phyloP scores from a whole-genome alignment of 2,797 vertebrate species.

The Channa striata region DNA sequence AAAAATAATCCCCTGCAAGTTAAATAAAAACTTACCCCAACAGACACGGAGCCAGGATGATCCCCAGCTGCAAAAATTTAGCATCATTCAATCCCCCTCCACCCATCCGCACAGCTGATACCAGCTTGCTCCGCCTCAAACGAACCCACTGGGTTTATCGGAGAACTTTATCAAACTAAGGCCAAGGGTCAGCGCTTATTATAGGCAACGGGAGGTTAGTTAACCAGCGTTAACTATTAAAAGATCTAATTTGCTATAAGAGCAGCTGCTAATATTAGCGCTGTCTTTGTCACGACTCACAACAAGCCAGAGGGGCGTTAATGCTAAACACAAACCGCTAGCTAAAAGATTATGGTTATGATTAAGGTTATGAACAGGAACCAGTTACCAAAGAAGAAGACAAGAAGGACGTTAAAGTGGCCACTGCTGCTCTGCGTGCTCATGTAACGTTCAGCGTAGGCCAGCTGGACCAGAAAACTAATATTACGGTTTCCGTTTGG shows the following conservation, averaged over 20 bases:
- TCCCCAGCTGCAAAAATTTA: neutral
- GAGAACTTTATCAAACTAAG: neutral
- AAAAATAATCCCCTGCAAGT: constrained; percentile 4
- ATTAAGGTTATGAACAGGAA: no score
- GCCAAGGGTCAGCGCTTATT: neutral
- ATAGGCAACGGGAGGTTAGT: neutral
- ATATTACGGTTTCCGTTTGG: constrained; percentile 9
- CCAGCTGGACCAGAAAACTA: constrained; percentile 16
- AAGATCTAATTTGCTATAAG: neutral
- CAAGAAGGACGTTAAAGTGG: neutral
- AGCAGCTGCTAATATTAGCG: constrained; percentile 24
- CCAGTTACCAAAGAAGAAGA: neutral
- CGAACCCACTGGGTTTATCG: neutral
- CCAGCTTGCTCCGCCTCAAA: neutral
- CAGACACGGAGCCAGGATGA: neutral
- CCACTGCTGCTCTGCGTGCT: neutral
- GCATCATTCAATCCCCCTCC: constrained; percentile 1
- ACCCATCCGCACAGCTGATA: constrained; percentile 3
- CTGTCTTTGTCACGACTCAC: constrained; percentile 50
- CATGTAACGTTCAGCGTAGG: neutral
- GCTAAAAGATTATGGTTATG: neutral
- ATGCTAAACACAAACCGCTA: neutral
- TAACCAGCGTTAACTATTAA: neutral
- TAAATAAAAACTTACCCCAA: neutral
- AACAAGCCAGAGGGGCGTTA: neutral